These are phyloP conservation scores for Peromyscus californicus DNA, from an alignment of 2,113 vertebrate species.

Conservation along the genomic window DNA sequence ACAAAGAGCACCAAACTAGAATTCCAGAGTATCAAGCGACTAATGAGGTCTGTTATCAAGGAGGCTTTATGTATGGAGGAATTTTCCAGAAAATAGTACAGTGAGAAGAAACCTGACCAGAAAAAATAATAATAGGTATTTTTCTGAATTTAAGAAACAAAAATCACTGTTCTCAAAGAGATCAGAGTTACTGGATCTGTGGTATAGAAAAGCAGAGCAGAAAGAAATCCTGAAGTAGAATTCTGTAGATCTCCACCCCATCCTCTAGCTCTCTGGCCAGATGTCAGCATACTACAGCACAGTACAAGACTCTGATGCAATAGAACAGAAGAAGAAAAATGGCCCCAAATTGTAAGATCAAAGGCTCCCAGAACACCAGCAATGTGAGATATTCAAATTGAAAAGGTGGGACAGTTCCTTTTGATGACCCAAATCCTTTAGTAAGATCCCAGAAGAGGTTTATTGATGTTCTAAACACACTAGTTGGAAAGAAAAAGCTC, in stretches of 20 bases:
- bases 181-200: neutral
- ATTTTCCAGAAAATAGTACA: neutral
- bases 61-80: neutral
- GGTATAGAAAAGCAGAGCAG: neutral
- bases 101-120: neutral
- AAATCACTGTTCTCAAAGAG: neutral
- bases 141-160: neutral
- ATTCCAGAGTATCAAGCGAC: neutral
- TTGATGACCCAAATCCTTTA: neutral
- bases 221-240: neutral
- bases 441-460: neutral
- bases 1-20: neutral
- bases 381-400: too few relatives aligned
- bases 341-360: neutral
- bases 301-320: neutral
- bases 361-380: neutral
- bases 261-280: neutral
- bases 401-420: neutral
- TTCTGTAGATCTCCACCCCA: accelerated
- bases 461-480: neutral
- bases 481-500: neutral
- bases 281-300: neutral
- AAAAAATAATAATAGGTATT: neutral
- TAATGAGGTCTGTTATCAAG: neutral
- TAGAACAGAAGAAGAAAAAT: neutral